Conservation (phyloP, 1,140 invertebrate species). For the Heliconius eleuchia region DNA sequence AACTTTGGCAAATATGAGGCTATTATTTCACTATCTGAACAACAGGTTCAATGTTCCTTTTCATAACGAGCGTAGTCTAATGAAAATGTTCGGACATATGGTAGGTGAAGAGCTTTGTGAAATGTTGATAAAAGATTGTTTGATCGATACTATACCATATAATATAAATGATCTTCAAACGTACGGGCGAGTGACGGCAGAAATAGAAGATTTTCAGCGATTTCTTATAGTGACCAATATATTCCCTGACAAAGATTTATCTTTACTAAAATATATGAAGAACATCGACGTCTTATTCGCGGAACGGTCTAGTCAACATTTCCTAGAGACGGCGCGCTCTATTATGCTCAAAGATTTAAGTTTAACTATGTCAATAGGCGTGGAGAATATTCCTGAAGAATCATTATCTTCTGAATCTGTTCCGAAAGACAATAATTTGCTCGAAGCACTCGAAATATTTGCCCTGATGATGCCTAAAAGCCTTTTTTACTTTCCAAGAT, state of each 20-base stretch:
- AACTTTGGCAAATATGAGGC: slow-evolving; percentile 83
- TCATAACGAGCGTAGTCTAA: slow-evolving; percentile 79
- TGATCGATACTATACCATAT: slow-evolving; percentile 88
- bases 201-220: slow-evolving; percentile 86
- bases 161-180: slow-evolving; percentile 86
- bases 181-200: slow-evolving; percentile 84
- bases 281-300: slow-evolving; percentile 91
- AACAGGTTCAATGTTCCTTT: slow-evolving; percentile 82
- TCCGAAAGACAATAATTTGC: slow-evolving; percentile 41
- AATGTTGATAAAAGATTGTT: slow-evolving; percentile 87
- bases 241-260: slow-evolving; percentile 77
- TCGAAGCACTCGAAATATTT: slow-evolving; percentile 62
- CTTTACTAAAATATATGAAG: slow-evolving; percentile 85
- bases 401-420: slow-evolving; percentile 34
- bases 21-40: slow-evolving; percentile 83
- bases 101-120: slow-evolving; percentile 85
- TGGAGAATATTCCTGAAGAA: slow-evolving; percentile 65
- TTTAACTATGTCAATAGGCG: slow-evolving; percentile 85
- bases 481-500: slow-evolving; percentile 76
- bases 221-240: slow-evolving; percentile 83
- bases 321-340: slow-evolving; percentile 85
- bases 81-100: slow-evolving; percentile 84
- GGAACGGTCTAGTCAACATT: slow-evolving; percentile 88
- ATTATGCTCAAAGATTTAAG: slow-evolving; percentile 93
- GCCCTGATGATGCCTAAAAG: slow-evolving; percentile 71